Evolutionary conservation across 2,113 vertebrate genomes (phyloP), one percentile per base, ranked within the genome.

Genomic region (Bos taurus): DNA sequence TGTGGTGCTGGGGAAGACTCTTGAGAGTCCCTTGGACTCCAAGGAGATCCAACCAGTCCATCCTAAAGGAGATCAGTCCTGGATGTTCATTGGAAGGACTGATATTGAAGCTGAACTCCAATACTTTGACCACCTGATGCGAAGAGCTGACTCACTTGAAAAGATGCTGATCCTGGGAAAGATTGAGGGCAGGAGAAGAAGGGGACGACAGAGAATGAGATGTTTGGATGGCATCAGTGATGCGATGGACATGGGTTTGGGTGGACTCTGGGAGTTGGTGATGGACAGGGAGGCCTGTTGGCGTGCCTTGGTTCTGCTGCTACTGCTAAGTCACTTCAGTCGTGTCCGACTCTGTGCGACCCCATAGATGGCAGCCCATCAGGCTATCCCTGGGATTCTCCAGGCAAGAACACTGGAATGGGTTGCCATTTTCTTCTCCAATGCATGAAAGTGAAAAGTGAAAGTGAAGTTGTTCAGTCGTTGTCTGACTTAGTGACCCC

Each of bases 241-340:
- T 4, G 21, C 64, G 5, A 11, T 2, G 4, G 33, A 11, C 33
- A 11, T 67, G 17, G 33, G 17, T 67, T 36, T 67, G 33, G 17
- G 17, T 36, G 33, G 17, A 67, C 33, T 36, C 64, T 10, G 4
- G 17, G 17, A 36, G 64, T 11, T 67, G n/a, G 64, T 67, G 17
- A 36, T 36, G 17, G 64, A 2, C 2, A 21, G 10, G 8, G n/a
- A 67, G 17, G n/a, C 64, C 64, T 67, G 40, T 40, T 40, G 17
- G 59, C 1, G 17, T 21, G 17, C 33, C 11, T 1, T 0, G 0
- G 17, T 67, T 67, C 33, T 46, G 43, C 43, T 46, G 43, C 6
- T 46, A 46, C 43, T 46, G 43, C 43, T 46, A 46, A 46, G 43
- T 46, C 43, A 46, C 43, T 46, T 46, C 43, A 46, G 6, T 46